Evolutionary conservation across 2,797 vertebrate genomes (phyloP).

Genomic region (Aldrovandia affinis): DNA sequence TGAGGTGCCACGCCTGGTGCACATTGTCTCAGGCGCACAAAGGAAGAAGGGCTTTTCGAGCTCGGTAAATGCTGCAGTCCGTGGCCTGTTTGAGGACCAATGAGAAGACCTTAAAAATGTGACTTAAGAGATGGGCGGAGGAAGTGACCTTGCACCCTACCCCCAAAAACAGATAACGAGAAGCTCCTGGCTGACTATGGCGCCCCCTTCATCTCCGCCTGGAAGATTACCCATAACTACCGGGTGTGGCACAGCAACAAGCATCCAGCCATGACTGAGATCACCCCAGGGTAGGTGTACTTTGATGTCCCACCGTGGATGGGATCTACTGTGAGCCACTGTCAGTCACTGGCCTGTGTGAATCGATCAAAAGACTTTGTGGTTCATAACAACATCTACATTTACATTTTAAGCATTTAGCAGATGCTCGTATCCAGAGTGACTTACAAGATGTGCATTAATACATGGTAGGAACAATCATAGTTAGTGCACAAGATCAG

Average conservation of each 20-base stretch:
- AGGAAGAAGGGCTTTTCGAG: no score
- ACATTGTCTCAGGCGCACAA: not conserved
- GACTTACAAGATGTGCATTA: no score
- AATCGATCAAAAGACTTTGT: no score
- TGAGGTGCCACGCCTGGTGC: not conserved
- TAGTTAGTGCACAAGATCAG: no score
- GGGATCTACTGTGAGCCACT: no score
- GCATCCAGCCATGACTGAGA: conserved; percentile 85
- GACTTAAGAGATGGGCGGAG: not conserved
- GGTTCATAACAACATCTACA: no score
- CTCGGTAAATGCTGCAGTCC: not conserved
- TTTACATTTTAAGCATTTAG: no score
- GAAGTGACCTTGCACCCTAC: conserved; percentile 14
- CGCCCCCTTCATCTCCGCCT: conserved; percentile 80
- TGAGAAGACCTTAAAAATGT: not conserved
- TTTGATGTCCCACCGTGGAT: no score
- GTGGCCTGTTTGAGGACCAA: no score
- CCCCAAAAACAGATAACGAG: conserved; percentile 81
- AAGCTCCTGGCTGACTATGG: conserved; percentile 90
- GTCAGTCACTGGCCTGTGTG: no score
- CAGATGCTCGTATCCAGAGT: no score
- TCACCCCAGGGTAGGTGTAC: conserved; percentile 84
- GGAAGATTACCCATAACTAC: conserved; percentile 95
- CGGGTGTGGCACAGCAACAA: conserved; percentile 94
- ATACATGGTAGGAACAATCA: no score